A percentile compares a stretch with the other conserved stretches of the same genome.
Conservation (phyloP, 2,797 vertebrate species). For the Rhynchotus rufescens region DNA sequence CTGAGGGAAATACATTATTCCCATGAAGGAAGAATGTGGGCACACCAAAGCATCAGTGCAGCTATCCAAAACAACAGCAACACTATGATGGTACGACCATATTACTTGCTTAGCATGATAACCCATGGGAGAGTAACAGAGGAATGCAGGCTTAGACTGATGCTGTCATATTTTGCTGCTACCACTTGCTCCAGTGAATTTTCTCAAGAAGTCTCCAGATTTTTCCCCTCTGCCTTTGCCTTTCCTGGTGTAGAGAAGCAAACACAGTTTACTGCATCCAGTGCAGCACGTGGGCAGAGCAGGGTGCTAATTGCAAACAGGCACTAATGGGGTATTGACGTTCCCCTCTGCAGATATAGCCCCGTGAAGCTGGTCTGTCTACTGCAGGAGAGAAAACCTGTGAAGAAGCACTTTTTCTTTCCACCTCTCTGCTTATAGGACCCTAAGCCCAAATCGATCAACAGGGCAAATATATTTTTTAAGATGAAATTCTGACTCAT, state of each 20-base stretch:
- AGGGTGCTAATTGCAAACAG: constrained; percentile 36
- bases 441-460: constrained; percentile 16
- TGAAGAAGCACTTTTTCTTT: constrained; percentile 16
- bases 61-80: not conserved
- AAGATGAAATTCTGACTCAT: constrained; percentile 34
- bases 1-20: not conserved
- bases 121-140: not conserved
- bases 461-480: not conserved
- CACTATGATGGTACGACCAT: fast-evolving
- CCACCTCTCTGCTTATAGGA: not conserved
- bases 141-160: not conserved
- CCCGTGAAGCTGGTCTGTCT: not conserved
- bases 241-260: not conserved
- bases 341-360: not conserved
- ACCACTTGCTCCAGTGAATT: not conserved
- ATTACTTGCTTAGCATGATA: not conserved
- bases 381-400: not conserved
- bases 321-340: not conserved
- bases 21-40: not conserved
- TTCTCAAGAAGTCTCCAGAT: not conserved
- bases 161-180: not conserved
- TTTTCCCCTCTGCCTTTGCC: not conserved
- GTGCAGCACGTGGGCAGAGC: not conserved
- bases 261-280: not conserved
- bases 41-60: not conserved